Base-by-base conservation (phyloP, 1,140 invertebrate genomes). In the Artemia franciscana region DNA sequence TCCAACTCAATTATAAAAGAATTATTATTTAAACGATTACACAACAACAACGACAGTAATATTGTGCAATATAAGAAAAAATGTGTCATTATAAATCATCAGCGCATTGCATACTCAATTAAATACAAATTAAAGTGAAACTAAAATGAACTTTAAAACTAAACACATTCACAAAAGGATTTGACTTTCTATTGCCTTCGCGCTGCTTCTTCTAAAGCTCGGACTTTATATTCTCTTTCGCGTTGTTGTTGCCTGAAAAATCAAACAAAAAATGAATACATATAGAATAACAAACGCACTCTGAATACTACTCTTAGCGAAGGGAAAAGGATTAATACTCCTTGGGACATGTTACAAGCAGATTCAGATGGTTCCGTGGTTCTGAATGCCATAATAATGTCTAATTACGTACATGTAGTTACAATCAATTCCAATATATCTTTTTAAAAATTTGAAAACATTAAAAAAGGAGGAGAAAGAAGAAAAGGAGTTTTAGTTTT, bases 181-280 rank as follows among this genome's bases (percentile, higher is more conserved):
- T n/a, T n/a, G n/a, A n/a, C n/a, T n/a, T n/a, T n/a, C n/a, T n/a
- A n/a, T n/a, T n/a, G n/a, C 9, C 84, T 84, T 71, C 85, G 78
- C 63, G 85, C 84, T 62, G 86, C 86, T 77, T 88, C 85, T 75
- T 88, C 86, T 66, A 88, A 75, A 62, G 84, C 84, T 69, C 85
- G 79, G 70, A 88, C 83, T 77, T 88, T 88, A 67, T 87, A 77
- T 75, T 88, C 86, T 58, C 85, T 78, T 69, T 88, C 85, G 60
- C 85, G 80, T 72, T 87, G 84, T 60, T 71, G 70, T 62, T 85
- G 84, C 70, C 82, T 81, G 73, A 69, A 78, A 78, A 59, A 70
- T 71, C 63, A 71, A 60, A 60, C 57, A 15, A 51, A 51, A 12
- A 51, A 15, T 3, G 21, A 7, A 39, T 39, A 7, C 30, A 7